Evolutionary conservation across 2,113 vertebrate genomes (phyloP), one percentile per base, ranked within the genome.

Genomic region (Arizona elegans): DNA sequence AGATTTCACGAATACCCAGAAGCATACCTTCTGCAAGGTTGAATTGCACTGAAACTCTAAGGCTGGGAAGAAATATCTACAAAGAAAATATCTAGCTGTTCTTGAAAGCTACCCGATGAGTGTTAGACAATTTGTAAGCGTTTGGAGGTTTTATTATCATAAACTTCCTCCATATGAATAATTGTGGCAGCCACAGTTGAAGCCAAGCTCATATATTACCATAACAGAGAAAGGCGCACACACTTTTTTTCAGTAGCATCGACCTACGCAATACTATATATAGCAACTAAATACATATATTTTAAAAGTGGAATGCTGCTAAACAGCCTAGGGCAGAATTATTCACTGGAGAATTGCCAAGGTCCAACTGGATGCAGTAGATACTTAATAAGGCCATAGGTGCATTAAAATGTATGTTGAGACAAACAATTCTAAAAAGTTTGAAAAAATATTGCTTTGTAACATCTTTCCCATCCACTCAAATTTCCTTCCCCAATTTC

Each of bases 141-240:
- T 0, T 0, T 0, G 0, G 96, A 92, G 94, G 23, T 17, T 95
- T 93, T 95, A 95, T 96, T 96, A 96, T 88, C 86, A 91, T 29
- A 94, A 93, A 92, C 89, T 93, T 93, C 29, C 90, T 92, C 93
- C 95, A 94, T 70, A 95, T 93, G 95, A 96, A 96, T 94, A 96
- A 29, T 1, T 0, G 81, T 86, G 89, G 65, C 94, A 96, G 58
- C 85, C 92, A 92, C 55, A 94, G 86, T 33, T 92, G 89, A 91
- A 96, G 93, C 93, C 92, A 96, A 55, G 87, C 75, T 94, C 92
- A 95, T 94, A 91, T 92, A 95, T 81, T 92, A 89, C 17, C 87
- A 29, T 70, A 93, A 93, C n/a, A 96, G 55, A 95, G 75, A 86
- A 47, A 96, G 5, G 1, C 12, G 86, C 17, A 70, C 10, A 5